Base-by-base conservation (phyloP, 2,113 vertebrate species). In the Perognathus longimembris region DNA sequence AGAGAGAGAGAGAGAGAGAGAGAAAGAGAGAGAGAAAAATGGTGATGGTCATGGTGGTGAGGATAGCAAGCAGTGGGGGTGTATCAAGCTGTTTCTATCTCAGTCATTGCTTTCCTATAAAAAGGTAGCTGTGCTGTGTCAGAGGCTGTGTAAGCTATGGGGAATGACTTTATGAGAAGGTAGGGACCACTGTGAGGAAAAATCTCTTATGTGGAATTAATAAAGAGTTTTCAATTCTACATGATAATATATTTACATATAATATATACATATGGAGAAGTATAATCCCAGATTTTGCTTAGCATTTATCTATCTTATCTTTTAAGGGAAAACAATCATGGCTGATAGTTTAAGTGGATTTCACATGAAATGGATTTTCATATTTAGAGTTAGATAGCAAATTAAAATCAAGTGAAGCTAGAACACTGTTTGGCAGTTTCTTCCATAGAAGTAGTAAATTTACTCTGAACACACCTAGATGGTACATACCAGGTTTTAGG, bases 121-220 rank as follows among this genome's bases (percentile, higher is more conserved):
- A 89, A 45, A 88, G 93, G 80, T 82, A 86, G 59, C 36, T 73
- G 30, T 92, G 85, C 95, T 94, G 30, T 92, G 66, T 91, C 94
- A 92, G 76, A 95, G 95, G 78, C 75, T 76, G 66, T 79, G 89
- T 92, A 84, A 69, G n/a, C 82, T 36, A 2, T 78, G 69, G 26
- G 45, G 17, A 88, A 81, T 79, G 45, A 76, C 74, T 86, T 91
- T 45, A 75, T 50, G 61, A 50, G 42, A 81, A 42, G 61, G 30
- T 77, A 69, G 30, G 18, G 64, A 61, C 21, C 81, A 70, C 50
- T 34, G 26, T 80, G 40, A 8, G 45, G 71, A 88, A 94, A 67
- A 73, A 17, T 74, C 86, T 90, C 92, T 79, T 15, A 38, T 66
- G 30, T 61, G 28, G 17, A 12, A 50, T 80, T 63, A 86, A 42